Conservation (phyloP, 2,797 vertebrate genomes). For the Aeoliscus strigatus region DNA sequence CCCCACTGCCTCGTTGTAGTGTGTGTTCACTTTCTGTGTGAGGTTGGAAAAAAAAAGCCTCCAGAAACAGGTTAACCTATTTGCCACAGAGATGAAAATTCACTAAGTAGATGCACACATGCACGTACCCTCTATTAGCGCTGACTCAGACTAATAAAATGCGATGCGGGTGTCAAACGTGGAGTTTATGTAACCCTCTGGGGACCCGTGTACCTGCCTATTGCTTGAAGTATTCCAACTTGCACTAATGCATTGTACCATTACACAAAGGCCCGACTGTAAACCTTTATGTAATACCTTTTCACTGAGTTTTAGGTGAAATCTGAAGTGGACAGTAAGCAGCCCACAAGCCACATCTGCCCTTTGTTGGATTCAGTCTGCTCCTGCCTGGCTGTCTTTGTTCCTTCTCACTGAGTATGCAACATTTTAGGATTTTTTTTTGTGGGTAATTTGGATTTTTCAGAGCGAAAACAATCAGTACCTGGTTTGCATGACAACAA, state of each 20-base stretch:
- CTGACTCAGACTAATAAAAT: constrained; percentile 25
- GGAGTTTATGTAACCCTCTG: constrained; percentile 53
- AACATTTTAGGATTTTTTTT: background rate
- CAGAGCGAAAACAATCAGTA: no score
- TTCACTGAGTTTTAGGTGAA: constrained; percentile 7
- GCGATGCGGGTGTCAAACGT: constrained; percentile 26
- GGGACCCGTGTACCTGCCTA: constrained; percentile 39
- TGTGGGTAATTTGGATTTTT: no score
- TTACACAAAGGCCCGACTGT: constrained; percentile 18
- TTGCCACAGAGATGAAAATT: constrained; percentile 24
- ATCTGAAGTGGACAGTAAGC: constrained; percentile 4
- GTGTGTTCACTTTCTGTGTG: background rate
- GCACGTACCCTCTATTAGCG: background rate
- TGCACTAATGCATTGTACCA: constrained; percentile 33
- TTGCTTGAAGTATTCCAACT: constrained; percentile 23
- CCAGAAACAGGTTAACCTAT: constrained; percentile 44
- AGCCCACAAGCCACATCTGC: constrained; percentile 17
- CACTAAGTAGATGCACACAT: constrained; percentile 1
- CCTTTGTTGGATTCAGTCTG: background rate
- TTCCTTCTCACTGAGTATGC: constrained; percentile 1
- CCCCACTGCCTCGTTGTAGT: background rate
- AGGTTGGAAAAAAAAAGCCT: no score
- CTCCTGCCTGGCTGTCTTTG: no score
- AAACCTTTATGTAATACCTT: constrained; percentile 34
- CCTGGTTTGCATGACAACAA: no score